These are phyloP conservation scores for Trachymyrmex septentrionalis DNA, from an alignment of 1,140 invertebrate genomes.

Conservation along the genomic window DNA sequence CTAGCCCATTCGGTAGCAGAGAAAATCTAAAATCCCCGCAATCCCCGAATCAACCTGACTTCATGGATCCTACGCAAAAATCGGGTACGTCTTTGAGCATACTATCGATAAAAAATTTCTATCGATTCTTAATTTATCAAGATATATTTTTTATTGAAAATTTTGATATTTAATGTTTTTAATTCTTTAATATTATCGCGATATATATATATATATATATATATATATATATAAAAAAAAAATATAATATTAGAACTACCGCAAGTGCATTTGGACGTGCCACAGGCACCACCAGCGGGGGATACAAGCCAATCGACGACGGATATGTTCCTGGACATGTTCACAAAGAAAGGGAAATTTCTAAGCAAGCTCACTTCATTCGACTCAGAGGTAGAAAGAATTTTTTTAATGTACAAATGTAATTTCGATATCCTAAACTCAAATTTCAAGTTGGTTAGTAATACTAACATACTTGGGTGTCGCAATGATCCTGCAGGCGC, in stretches of 20 bases:
- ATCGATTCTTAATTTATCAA: not conserved
- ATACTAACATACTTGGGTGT: conserved; percentile 13
- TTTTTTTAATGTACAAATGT: conserved; percentile 7
- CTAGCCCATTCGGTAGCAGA: conserved; percentile 92
- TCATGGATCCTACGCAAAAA: conserved; percentile 85
- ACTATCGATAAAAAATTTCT: not conserved
- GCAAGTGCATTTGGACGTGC: conserved; percentile 85
- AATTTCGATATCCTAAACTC: not conserved
- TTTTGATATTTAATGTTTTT: not conserved
- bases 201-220: no score
- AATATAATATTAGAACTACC: conserved; percentile 85
- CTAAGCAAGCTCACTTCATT: conserved; percentile 95
- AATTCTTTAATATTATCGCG: not conserved
- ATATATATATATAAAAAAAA: no score
- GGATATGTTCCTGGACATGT: conserved; percentile 95
- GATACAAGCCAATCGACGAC: conserved; percentile 91
- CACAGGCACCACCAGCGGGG: conserved; percentile 75
- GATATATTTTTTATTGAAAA: not conserved
- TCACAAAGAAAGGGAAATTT: conserved; percentile 94
- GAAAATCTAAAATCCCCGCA: conserved; percentile 91
- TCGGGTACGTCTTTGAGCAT: conserved; percentile 33
- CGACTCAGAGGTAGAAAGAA: conserved; percentile 93
- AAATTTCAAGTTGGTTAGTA: conserved; percentile 34
- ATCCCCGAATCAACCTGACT: conserved; percentile 87
- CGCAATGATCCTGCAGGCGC: conserved; percentile 20